These are phyloP conservation scores for Crotalus helleri DNA, from an alignment of 2,113 vertebrate species.

Conservation along the genomic window DNA sequence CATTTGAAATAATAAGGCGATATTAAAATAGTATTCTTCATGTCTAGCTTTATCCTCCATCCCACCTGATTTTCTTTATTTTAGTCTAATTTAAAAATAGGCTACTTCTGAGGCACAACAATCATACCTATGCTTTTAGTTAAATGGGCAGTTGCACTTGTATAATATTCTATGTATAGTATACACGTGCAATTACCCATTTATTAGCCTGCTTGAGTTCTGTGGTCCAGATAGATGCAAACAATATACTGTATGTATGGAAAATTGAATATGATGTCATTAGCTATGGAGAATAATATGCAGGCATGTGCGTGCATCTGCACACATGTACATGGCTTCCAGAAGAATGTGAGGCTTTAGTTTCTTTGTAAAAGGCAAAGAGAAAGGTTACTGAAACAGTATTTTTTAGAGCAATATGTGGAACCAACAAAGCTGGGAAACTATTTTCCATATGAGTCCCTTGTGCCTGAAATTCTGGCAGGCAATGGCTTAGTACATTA, in stretches of 20 bases:
- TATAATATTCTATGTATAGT: not conserved
- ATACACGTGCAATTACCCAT: not conserved
- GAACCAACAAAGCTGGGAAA: slow-evolving; percentile 5
- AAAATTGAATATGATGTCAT: not conserved
- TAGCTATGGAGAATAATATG: not conserved
- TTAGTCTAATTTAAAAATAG: not conserved
- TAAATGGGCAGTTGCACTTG: not conserved
- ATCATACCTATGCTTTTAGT: not conserved
- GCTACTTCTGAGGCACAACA: not conserved
- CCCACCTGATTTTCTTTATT: not conserved
- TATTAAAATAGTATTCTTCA: not conserved
- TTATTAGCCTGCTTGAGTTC: not conserved
- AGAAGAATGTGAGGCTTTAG: not conserved
- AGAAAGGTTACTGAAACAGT: not conserved
- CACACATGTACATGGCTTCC: not conserved
- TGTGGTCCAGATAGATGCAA: not conserved
- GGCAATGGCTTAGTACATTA: slow-evolving; percentile 20
- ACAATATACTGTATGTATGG: too few relatives aligned
- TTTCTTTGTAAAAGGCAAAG: not conserved
- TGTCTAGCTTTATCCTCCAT: not conserved
- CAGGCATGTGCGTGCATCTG: not conserved
- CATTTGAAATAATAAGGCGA: not conserved
- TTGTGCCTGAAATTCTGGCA: rapidly evolving
- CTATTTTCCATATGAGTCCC: not conserved
- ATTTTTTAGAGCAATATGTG: not conserved